phyloP scores from a whole-genome alignment of 1,140 invertebrate species.

The Archivesica marissinica region DNA sequence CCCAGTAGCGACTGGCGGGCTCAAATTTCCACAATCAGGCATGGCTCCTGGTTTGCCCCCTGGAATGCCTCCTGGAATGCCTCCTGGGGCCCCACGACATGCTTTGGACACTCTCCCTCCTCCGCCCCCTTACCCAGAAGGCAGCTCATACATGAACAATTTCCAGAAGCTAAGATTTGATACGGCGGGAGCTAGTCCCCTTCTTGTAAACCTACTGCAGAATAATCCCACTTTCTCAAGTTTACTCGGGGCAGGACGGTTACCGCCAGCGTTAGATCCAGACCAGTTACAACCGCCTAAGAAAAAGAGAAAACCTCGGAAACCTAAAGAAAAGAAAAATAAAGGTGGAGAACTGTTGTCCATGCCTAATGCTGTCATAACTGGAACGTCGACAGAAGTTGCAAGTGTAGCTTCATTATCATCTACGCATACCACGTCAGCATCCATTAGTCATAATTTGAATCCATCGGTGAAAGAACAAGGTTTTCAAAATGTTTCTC shows the following conservation, averaged over 20 bases:
- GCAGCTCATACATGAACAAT: slow-evolving; percentile 76
- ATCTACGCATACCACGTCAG: slow-evolving; percentile 9
- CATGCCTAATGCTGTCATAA: slow-evolving; percentile 67
- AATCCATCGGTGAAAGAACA: slow-evolving; percentile 44
- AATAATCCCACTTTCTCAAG: slow-evolving; percentile 86
- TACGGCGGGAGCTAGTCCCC: slow-evolving; percentile 88
- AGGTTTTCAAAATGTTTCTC: slow-evolving; percentile 55
- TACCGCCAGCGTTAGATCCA: slow-evolving; percentile 75
- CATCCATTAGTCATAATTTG: slow-evolving; percentile 18
- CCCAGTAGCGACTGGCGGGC: slow-evolving; percentile 51
- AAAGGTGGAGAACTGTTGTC: slow-evolving; percentile 7
- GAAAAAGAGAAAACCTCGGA: slow-evolving; percentile 75
- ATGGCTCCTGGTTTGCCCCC: slow-evolving; percentile 61
- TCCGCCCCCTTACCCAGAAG: slow-evolving; percentile 76
- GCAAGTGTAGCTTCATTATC: slow-evolving; percentile 9
- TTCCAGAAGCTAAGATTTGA: slow-evolving; percentile 62
- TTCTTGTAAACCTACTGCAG: slow-evolving; percentile 95
- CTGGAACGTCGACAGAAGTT: slow-evolving; percentile 17
- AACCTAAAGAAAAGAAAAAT: slow-evolving; percentile 71
- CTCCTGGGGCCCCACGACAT: slow-evolving; percentile 62
- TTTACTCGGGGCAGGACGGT: slow-evolving; percentile 64
- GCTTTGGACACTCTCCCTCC: slow-evolving; percentile 74
- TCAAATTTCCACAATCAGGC: slow-evolving; percentile 65
- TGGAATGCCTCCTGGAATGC: slow-evolving; percentile 65
- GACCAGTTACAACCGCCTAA: slow-evolving; percentile 72